phyloP scores from a whole-genome alignment of 2,797 vertebrate genomes.

The Acanthis flammea region DNA sequence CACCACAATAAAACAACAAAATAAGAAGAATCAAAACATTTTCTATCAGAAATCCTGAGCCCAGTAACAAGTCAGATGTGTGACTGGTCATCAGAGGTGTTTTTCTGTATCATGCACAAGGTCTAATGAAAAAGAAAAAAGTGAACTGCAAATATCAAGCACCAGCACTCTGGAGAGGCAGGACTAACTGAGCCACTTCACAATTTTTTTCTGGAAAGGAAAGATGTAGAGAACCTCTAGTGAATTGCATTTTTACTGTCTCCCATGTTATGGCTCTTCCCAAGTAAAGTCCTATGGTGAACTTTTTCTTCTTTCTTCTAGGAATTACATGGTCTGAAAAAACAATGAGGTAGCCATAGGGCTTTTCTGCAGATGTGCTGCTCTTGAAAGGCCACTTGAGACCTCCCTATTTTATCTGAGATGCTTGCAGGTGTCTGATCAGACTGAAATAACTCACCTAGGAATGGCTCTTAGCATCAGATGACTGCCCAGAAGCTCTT shows the following conservation, averaged over 20 bases:
- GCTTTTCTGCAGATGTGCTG: background rate
- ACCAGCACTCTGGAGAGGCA: background rate
- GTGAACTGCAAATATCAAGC: background rate
- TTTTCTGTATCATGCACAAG: background rate
- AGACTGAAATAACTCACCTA: background rate
- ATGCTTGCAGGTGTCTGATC: background rate
- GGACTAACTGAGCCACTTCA: background rate
- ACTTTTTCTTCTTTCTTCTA: background rate
- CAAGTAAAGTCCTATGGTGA: background rate
- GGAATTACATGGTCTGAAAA: background rate
- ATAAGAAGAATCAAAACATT: background rate
- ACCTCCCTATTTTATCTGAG: background rate
- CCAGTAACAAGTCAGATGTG: background rate
- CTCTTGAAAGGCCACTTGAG: background rate
- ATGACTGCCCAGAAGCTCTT: background rate
- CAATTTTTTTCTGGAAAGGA: background rate
- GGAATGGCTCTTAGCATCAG: background rate
- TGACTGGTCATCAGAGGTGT: background rate
- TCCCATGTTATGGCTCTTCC: background rate
- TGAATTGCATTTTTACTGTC: background rate
- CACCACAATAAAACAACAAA: background rate
- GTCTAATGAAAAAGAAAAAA: background rate
- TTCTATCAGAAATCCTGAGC: background rate
- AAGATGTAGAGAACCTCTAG: background rate
- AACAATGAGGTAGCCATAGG: background rate